Percentiles rank a stretch among this genome's conserved stretches.
phyloP scores from a whole-genome alignment of 2,113 vertebrate species.

The Craseonycteris thonglongyai region DNA sequence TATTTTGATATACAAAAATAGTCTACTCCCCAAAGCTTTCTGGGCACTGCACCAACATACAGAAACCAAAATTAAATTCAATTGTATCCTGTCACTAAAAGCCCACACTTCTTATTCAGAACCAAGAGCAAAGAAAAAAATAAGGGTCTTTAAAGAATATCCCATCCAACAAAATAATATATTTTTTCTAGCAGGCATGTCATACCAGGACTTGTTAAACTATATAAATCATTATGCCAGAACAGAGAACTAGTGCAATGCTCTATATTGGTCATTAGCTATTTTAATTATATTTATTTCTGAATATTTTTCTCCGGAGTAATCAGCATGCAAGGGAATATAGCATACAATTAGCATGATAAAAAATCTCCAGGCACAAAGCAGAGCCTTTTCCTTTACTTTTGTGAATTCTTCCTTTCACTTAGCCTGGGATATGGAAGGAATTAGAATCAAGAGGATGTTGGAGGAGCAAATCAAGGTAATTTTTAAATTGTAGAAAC shows the following conservation, averaged over 20 bases:
- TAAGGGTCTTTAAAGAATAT: background rate
- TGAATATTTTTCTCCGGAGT: background rate
- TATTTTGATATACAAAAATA: background rate
- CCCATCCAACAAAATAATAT: background rate
- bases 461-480: background rate
- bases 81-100: slow-evolving; percentile 11
- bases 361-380: background rate
- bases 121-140: background rate
- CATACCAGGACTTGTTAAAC: background rate
- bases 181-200: background rate
- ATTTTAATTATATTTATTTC: background rate
- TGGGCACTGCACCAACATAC: background rate
- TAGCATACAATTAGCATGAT: background rate
- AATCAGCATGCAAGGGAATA: background rate
- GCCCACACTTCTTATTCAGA: background rate
- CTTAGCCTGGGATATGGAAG: background rate
- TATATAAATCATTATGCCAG: background rate
- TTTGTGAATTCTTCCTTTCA: background rate
- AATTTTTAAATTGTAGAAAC: background rate
- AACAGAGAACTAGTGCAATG: background rate
- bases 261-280: background rate
- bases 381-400: background rate
- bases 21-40: slow-evolving; percentile 3
- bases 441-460: background rate
- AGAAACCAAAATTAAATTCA: slow-evolving; percentile 39